These are phyloP conservation scores for Teleogryllus occipitalis DNA, from an alignment of 1,140 invertebrate genomes.

Conservation along the genomic window DNA sequence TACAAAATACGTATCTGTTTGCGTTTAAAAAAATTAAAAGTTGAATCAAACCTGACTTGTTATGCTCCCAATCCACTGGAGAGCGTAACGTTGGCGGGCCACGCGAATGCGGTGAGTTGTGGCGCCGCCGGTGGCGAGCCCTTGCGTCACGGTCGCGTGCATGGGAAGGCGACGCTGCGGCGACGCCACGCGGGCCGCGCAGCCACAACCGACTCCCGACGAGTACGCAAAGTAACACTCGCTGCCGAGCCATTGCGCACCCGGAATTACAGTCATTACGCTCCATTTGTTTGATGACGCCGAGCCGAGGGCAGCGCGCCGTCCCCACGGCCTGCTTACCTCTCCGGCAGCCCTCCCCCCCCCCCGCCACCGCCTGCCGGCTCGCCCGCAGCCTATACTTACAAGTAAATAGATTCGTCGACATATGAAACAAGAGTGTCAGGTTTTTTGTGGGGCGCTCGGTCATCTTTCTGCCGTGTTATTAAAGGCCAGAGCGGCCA, in stretches of 20 bases:
- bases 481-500: slow-evolving; percentile 12
- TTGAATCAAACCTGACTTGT: no score
- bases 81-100: no score
- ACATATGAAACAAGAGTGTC: slow-evolving; percentile 15
- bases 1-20: no score
- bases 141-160: no score
- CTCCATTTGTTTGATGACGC: not conserved
- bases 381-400: slow-evolving; percentile 15
- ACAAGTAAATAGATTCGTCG: slow-evolving; percentile 16
- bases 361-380: no score
- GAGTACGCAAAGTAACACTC: not conserved
- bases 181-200: no score
- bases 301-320: not conserved
- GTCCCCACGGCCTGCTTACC: not conserved
- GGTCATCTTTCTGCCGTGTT: slow-evolving; percentile 15
- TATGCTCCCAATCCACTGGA: no score
- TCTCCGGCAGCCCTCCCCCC: not conserved
- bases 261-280: not conserved
- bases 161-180: no score
- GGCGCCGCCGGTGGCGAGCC: no score
- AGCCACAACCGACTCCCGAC: not conserved
- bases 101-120: no score
- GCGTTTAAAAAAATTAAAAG: no score
- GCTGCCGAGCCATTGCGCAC: not conserved
- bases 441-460: slow-evolving; percentile 14